A percentile compares a stretch with the other conserved stretches of the same genome.
Evolutionary conservation across 1,140 invertebrate species (phyloP).

Genomic region (Bradysia coprophila): DNA sequence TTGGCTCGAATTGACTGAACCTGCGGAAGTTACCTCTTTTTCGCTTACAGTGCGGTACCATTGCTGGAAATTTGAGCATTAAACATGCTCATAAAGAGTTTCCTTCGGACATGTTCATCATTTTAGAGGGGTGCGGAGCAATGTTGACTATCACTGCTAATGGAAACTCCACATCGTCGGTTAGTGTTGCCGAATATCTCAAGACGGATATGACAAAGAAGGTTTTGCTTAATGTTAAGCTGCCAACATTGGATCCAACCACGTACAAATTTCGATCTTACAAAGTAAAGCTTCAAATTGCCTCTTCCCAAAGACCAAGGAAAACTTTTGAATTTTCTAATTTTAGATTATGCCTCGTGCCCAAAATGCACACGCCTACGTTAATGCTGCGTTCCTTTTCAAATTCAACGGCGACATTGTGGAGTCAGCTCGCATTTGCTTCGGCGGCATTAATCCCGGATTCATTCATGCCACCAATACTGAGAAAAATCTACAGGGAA

Average conservation of each 20-base stretch:
- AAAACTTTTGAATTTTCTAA: too few relatives aligned
- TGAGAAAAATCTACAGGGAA: slow-evolving; percentile 41
- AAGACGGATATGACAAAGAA: slow-evolving; percentile 2
- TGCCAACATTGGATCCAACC: not conserved
- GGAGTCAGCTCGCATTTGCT: too few relatives aligned
- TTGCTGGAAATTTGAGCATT: too few relatives aligned
- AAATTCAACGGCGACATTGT: slow-evolving; percentile 28
- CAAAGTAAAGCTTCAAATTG: too few relatives aligned
- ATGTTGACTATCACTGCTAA: slow-evolving; percentile 22
- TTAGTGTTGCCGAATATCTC: slow-evolving; percentile 3
- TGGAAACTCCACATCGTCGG: slow-evolving; percentile 17
- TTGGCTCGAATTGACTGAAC: not conserved
- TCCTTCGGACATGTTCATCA: slow-evolving; percentile 50
- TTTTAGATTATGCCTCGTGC: slow-evolving; percentile 49
- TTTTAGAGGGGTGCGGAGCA: slow-evolving; percentile 42
- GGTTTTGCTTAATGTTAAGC: slow-evolving; percentile 4
- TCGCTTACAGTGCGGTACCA: slow-evolving; percentile 68
- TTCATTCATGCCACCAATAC: slow-evolving; percentile 52
- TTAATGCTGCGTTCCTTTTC: slow-evolving; percentile 63
- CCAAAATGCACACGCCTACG: slow-evolving; percentile 67
- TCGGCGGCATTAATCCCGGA: too few relatives aligned
- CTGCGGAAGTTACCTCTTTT: not conserved
- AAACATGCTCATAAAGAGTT: slow-evolving; percentile 59
- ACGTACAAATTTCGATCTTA: slow-evolving; percentile 7
- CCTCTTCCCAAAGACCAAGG: too few relatives aligned